phyloP scores from a whole-genome alignment of 2,113 vertebrate species.

The Mellivora capensis region DNA sequence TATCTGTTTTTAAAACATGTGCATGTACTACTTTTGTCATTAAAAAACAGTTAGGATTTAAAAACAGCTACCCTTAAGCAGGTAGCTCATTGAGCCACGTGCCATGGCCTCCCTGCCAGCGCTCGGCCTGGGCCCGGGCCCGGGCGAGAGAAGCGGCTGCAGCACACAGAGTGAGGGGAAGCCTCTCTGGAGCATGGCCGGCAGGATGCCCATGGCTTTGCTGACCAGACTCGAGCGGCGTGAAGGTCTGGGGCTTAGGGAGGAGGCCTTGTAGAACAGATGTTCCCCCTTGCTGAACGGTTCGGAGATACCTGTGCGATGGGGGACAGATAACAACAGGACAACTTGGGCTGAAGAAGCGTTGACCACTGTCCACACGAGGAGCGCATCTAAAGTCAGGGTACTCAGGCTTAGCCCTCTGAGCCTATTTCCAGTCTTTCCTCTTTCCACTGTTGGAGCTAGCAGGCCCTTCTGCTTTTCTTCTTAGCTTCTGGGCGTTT shows the following conservation, averaged over 20 bases:
- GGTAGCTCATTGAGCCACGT: not conserved
- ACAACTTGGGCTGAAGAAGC: not conserved
- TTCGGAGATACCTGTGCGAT: not conserved
- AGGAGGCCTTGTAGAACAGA: not conserved
- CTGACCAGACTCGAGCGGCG: fast-evolving
- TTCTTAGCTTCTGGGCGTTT: not conserved
- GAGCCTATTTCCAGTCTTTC: not conserved
- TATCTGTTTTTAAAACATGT: not conserved
- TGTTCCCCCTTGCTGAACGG: not conserved
- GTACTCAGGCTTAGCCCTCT: not conserved
- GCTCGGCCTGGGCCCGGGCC: not conserved
- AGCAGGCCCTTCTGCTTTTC: not conserved
- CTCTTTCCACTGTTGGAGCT: not conserved
- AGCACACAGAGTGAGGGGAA: fast-evolving
- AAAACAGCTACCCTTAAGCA: not conserved
- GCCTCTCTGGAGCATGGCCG: not conserved
- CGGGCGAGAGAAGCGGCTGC: fast-evolving
- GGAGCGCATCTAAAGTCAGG: fast-evolving
- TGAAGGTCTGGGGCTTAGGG: not conserved
- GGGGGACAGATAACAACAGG: fast-evolving
- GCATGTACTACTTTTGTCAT: not conserved
- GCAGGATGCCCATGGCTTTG: not conserved
- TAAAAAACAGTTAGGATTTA: not conserved
- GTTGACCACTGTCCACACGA: fast-evolving
- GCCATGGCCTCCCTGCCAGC: not conserved